A percentile compares a stretch with the other conserved stretches of the same genome.
phyloP scores from a whole-genome alignment of 2,797 vertebrate species.

The Tympanoctomys barrerae region DNA sequence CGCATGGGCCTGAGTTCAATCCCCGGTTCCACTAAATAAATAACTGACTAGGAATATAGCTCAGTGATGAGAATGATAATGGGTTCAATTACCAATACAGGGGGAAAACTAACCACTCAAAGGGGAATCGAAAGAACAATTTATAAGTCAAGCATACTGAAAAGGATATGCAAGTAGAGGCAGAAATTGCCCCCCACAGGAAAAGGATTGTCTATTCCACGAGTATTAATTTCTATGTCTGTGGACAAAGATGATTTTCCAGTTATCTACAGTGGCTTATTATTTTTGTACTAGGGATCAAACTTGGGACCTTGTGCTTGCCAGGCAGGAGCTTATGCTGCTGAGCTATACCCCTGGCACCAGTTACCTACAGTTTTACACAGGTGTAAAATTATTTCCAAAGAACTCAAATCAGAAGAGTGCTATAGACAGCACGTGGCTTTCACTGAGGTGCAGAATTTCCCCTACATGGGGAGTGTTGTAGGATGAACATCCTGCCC shows the following conservation, averaged over 20 bases:
- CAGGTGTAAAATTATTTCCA: not conserved
- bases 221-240: conserved; percentile 13
- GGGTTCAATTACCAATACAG: not conserved
- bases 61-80: not conserved
- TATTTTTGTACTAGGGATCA: no score
- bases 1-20: no score
- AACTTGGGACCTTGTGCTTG: no score
- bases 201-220: not conserved
- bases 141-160: not conserved
- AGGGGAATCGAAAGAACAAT: conserved; percentile 9
- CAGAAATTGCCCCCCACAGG: not conserved
- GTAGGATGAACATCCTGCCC: not conserved
- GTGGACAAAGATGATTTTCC: not conserved
- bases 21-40: no score
- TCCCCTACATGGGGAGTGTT: not conserved
- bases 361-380: not conserved
- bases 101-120: conserved; percentile 22
- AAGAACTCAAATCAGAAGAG: not conserved
- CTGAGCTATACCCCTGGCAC: no score
- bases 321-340: no score
- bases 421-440: not conserved
- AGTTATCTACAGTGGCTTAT: not conserved
- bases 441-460: conserved; percentile 26
- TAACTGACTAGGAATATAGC: no score
- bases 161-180: not conserved